These are phyloP conservation scores for Orbicella faveolata DNA, from an alignment of 64 coral and sea anemone genomes.

Conservation along the genomic window DNA sequence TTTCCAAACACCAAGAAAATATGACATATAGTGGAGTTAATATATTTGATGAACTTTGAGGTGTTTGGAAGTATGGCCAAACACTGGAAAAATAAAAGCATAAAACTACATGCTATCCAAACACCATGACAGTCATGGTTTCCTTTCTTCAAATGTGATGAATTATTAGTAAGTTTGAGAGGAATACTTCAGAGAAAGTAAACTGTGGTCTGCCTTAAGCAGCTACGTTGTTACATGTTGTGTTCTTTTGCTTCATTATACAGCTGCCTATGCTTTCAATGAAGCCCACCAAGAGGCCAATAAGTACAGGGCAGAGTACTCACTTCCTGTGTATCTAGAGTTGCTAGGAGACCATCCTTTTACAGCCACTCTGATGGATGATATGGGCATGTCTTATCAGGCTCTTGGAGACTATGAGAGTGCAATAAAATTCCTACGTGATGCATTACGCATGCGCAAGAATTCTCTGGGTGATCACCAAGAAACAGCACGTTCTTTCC, in stretches of 20 bases:
- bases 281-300: conserved; percentile 78
- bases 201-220: too few relatives aligned
- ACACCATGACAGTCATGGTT: too few relatives aligned
- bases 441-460: conserved; percentile 68
- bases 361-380: conserved; percentile 84
- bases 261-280: conserved; percentile 81
- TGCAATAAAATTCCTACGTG: conserved; percentile 57
- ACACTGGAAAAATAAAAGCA: too few relatives aligned
- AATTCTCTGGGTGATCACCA: conserved; percentile 81
- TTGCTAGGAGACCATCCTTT: conserved; percentile 80
- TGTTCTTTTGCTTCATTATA: neutral
- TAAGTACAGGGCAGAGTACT: conserved; percentile 59
- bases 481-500: conserved; percentile 86
- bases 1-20: too few relatives aligned
- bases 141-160: too few relatives aligned
- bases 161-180: too few relatives aligned
- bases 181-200: too few relatives aligned
- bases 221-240: neutral
- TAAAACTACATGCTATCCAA: too few relatives aligned
- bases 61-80: too few relatives aligned
- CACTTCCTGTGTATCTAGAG: conserved; percentile 76
- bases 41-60: too few relatives aligned
- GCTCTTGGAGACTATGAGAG: conserved; percentile 49
- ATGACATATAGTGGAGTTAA: too few relatives aligned
- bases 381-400: conserved; percentile 72